Percentiles rank a stretch among this genome's conserved stretches.
Conservation (phyloP, 2,113 vertebrate species). For the Odocoileus virginianus region DNA sequence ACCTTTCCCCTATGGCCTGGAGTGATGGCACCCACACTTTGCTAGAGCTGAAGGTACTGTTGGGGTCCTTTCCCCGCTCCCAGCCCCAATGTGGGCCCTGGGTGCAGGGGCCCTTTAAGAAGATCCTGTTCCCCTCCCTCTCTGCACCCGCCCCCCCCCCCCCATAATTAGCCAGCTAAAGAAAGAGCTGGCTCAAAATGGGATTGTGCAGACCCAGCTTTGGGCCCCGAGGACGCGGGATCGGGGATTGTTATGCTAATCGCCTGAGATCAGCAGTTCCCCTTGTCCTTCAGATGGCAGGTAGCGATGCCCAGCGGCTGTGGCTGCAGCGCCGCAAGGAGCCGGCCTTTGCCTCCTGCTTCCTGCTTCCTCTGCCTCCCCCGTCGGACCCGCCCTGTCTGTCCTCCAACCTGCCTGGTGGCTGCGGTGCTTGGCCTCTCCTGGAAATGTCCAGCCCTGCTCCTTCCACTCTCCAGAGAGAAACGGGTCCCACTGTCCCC, state of each 20-base stretch:
- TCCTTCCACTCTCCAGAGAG: background rate
- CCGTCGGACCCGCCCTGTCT: background rate
- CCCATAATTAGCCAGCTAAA: constrained; percentile 85
- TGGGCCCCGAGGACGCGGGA: constrained; percentile 80
- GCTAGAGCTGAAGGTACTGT: background rate
- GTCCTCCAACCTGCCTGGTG: background rate
- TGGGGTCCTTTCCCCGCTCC: background rate
- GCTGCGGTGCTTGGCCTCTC: background rate
- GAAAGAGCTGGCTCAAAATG: constrained; percentile 84
- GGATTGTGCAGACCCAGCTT: constrained; percentile 85
- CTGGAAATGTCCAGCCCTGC: background rate
- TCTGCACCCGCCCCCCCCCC: constrained; percentile 47
- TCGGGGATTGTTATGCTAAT: constrained; percentile 87
- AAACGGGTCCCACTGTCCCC: background rate
- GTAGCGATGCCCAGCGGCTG: constrained; percentile 13
- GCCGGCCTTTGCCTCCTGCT: background rate
- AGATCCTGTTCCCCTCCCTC: constrained; percentile 5
- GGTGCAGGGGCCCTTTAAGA: constrained; percentile 63
- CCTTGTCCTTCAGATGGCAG: constrained; percentile 79
- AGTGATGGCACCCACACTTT: background rate
- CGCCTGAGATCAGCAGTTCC: constrained; percentile 82
- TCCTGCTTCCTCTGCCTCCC: background rate
- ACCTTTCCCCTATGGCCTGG: background rate
- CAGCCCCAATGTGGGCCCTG: background rate
- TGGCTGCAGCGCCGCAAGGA: background rate